A percentile compares a stretch with the other conserved stretches of the same genome.
Conservation (phyloP, 2,113 vertebrate species). For the Oryzias celebensis region DNA sequence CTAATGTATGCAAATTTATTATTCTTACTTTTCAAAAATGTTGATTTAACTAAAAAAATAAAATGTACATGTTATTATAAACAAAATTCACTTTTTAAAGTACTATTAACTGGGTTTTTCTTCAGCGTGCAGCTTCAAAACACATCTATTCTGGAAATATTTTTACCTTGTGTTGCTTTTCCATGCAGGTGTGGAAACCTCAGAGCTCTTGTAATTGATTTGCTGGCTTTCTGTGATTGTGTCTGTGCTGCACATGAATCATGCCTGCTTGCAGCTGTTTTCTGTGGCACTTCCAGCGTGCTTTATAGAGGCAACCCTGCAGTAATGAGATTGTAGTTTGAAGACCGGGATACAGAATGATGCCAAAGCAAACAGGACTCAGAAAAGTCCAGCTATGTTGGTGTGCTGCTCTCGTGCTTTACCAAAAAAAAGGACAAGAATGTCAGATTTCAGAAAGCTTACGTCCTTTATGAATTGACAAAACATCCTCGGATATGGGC, state of each 20-base stretch:
- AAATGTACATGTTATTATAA: too few species aligned
- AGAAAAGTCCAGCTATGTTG: slow-evolving; percentile 51
- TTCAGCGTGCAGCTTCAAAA: background rate
- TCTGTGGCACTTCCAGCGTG: slow-evolving; percentile 44
- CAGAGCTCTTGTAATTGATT: slow-evolving; percentile 6
- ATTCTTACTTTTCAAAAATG: too few species aligned
- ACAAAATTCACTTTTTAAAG: too few species aligned
- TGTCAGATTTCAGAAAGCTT: slow-evolving; percentile 31
- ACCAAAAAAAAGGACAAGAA: slow-evolving; percentile 55
- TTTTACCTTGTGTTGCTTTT: too few species aligned
- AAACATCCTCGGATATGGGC: slow-evolving; percentile 5
- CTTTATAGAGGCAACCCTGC: slow-evolving; percentile 39
- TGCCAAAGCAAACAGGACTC: slow-evolving; percentile 52
- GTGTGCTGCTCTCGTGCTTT: slow-evolving; percentile 28
- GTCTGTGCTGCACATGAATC: slow-evolving; percentile 12
- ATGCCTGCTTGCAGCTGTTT: slow-evolving; percentile 32
- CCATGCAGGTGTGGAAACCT: background rate
- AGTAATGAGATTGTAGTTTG: slow-evolving; percentile 40
- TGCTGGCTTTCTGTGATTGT: background rate
- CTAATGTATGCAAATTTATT: too few species aligned
- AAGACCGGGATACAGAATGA: slow-evolving; percentile 25
- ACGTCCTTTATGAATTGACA: slow-evolving; percentile 14
- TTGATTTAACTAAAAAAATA: too few species aligned
- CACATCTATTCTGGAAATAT: background rate
- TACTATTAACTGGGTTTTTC: too few species aligned